These are phyloP conservation scores for Chauna torquata DNA, from an alignment of 2,113 vertebrate species.

Conservation along the genomic window DNA sequence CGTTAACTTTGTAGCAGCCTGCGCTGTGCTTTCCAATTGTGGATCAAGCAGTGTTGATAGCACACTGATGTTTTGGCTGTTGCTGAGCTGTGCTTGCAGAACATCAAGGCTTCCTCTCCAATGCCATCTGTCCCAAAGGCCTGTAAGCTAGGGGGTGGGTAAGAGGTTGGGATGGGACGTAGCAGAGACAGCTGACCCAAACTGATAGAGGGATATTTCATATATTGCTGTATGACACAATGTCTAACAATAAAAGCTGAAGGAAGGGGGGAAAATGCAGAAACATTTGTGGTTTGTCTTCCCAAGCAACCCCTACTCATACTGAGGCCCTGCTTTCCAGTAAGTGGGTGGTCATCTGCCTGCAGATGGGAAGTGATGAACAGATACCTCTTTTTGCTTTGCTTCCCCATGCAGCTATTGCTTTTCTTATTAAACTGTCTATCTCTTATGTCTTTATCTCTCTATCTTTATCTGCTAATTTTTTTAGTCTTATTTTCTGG, in stretches of 20 bases:
- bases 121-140: fast-evolving
- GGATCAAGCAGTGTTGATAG: background rate
- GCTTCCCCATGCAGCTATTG: background rate
- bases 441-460: no score
- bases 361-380: background rate
- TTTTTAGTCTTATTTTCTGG: background rate
- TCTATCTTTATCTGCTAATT: background rate
- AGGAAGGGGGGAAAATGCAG: background rate
- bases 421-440: background rate
- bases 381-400: background rate
- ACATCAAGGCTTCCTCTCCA: background rate
- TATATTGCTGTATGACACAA: background rate
- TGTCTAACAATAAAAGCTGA: background rate
- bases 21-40: background rate
- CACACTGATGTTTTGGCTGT: background rate
- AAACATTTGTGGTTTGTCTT: background rate
- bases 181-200: background rate
- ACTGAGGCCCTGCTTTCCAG: background rate
- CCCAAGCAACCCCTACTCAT: background rate
- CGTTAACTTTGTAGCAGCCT: background rate
- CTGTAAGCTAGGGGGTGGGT: background rate
- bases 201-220: background rate
- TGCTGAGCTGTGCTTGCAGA: background rate
- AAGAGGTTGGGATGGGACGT: background rate
- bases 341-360: background rate